Evolutionary conservation across 2,113 vertebrate species (phyloP), one percentile per base, ranked within the genome.

Genomic region (Ciconia maguari): DNA sequence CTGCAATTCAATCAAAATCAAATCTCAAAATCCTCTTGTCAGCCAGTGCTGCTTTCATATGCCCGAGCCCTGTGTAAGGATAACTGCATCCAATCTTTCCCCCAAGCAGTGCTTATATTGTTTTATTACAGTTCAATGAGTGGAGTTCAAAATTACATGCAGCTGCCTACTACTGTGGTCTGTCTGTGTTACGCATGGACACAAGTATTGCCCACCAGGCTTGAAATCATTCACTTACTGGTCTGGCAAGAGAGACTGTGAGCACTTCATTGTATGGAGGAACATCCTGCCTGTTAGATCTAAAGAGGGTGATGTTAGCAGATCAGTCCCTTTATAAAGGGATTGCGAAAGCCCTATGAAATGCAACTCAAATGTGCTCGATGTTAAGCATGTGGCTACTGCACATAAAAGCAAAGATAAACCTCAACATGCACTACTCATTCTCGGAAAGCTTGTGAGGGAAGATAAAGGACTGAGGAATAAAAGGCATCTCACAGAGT

Each of bases 41-140:
- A 98, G 98, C 98, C 98, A 96, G 98, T 95, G 65, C 98, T 97
- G 97, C 97, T 98, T 98, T 98, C 98, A 97, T 97, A 97, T 98
- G 98, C 98, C 97, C 90, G 41, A 97, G 97, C 96, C 97, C 98
- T 97, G 98, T 98, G 97, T 97, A 97, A 97, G 98, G 98, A 98
- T 98, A 98, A 98, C 98, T 98, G 97, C 98, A 98, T 98, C 98
- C 98, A 98, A 98, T 98, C 98, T 97, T 97, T 97, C 98, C 98
- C 98, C 97, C 98, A 97, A 98, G 98, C 98, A 97, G 98, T 98
- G 98, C 98, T 98, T 98, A 98, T 98, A 99, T 98, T 98, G 98
- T 99, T 99, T 99, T 98, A 98, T 99, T 98, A 98, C 98, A 99
- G 98, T 98, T 98, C 98, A 99, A 98, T 98, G 98, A 98, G 98